Conservation (phyloP, 2,797 vertebrate species). For the Macropodus opercularis region DNA sequence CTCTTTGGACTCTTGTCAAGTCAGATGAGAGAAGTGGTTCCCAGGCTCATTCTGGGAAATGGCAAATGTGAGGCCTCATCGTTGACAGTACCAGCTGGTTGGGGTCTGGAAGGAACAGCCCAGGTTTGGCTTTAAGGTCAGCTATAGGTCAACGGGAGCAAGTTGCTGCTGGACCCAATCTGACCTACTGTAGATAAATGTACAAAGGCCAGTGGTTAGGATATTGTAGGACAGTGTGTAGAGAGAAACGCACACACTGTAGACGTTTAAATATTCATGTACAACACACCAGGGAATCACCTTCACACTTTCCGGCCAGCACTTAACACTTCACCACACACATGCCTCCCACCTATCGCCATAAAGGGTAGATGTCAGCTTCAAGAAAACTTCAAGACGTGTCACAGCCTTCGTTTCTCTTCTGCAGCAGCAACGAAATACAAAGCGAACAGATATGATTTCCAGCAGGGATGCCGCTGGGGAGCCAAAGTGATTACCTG, state of each 20-base stretch:
- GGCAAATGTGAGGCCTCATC: too few relatives aligned
- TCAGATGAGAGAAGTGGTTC: too few relatives aligned
- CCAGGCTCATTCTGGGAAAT: too few relatives aligned
- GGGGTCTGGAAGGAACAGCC: too few relatives aligned
- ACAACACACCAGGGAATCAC: conserved; percentile 3
- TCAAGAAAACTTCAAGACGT: conserved; percentile 2
- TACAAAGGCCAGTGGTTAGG: too few relatives aligned
- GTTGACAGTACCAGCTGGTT: too few relatives aligned
- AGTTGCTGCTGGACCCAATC: too few relatives aligned
- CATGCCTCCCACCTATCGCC: conserved; percentile 1
- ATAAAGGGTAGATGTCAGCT: conserved; percentile 30
- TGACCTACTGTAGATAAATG: too few relatives aligned
- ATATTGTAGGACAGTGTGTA: too few relatives aligned
- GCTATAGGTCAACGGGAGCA: too few relatives aligned
- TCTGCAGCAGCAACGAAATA: background rate
- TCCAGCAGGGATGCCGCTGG: conserved; percentile 16
- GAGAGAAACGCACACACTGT: background rate
- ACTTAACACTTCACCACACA: conserved; percentile 1
- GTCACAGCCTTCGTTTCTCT: conserved; percentile 4
- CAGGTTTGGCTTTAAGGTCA: too few relatives aligned
- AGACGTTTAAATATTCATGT: background rate
- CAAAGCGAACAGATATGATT: background rate
- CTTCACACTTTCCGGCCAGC: background rate
- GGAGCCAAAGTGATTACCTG: conserved; percentile 33
- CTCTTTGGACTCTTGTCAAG: too few relatives aligned